Conservation (phyloP, 2,888 invertebrate species). For the Brenthis hecate region DNA sequence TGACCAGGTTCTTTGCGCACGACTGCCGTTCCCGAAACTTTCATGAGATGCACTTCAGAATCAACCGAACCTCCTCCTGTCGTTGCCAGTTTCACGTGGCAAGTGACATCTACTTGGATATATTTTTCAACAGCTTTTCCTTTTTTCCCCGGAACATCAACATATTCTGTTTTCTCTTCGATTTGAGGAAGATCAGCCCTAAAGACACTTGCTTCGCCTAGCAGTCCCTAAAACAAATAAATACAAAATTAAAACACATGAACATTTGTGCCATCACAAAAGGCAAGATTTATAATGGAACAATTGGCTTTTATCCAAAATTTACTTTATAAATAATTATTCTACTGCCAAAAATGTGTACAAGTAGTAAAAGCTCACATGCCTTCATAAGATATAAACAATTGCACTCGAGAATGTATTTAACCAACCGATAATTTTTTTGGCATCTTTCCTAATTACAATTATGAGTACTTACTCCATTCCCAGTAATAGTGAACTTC, state of each 20-base stretch:
- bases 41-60: constrained; percentile 84
- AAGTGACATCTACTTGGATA: constrained; percentile 86
- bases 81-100: constrained; percentile 84
- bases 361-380: background rate
- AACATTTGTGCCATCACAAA: background rate
- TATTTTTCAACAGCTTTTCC: constrained; percentile 83
- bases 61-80: constrained; percentile 82
- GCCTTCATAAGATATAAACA: background rate
- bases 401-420: too few species aligned
- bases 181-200: constrained; percentile 86
- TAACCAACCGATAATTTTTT: too few species aligned
- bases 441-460: too few species aligned
- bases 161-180: constrained; percentile 84
- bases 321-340: constrained; percentile 14
- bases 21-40: constrained; percentile 86
- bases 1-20: constrained; percentile 83
- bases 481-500: constrained; percentile 84
- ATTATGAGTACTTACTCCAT: constrained; percentile 69
- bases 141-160: constrained; percentile 74
- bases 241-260: constrained; percentile 32
- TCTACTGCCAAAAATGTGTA: constrained; percentile 24
- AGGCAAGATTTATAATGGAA: background rate
- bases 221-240: constrained; percentile 63
- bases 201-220: constrained; percentile 86
- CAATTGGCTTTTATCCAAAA: constrained; percentile 48